Conservation (phyloP, 1,140 invertebrate species). For the Pseudomyrmex sp. region DNA sequence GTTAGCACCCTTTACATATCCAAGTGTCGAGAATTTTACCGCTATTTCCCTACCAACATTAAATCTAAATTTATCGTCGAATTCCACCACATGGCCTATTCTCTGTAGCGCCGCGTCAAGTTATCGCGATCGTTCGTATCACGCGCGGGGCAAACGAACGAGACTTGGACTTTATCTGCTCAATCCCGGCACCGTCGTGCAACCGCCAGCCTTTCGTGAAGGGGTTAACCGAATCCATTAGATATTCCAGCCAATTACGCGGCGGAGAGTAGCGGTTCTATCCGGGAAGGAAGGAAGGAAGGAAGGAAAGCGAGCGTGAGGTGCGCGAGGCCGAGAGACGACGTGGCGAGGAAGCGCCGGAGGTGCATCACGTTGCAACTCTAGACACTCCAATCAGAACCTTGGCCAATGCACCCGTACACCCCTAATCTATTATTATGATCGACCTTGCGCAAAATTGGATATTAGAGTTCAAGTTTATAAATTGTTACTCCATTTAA, state of each 20-base stretch:
- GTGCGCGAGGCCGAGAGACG: constrained; percentile 20
- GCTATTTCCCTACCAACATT: constrained; percentile 12
- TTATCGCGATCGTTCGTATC: constrained; percentile 42
- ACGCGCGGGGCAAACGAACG: constrained; percentile 9
- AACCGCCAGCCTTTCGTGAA: constrained; percentile 28
- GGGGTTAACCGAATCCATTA: constrained; percentile 62
- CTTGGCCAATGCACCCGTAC: not conserved
- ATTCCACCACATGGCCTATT: constrained; percentile 32
- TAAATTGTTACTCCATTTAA: not conserved
- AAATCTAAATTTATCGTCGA: constrained; percentile 54
- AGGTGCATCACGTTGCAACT: constrained; percentile 19
- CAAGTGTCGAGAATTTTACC: constrained; percentile 13
- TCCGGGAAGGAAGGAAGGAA: constrained; percentile 40
- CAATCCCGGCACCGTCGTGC: constrained; percentile 14
- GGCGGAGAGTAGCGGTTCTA: constrained; percentile 46
- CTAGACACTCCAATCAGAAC: constrained; percentile 11
- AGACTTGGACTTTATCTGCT: constrained; percentile 51
- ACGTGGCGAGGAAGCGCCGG: constrained; percentile 14
- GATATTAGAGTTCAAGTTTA: not conserved
- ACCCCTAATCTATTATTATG: constrained; percentile 7
- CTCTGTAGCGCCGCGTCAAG: constrained; percentile 17
- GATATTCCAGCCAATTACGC: constrained; percentile 64
- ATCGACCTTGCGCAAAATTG: not conserved
- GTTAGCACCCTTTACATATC: not conserved
- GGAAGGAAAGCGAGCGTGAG: constrained; percentile 20